These are phyloP conservation scores for Drosophila sechellia DNA, from an alignment of 1,140 invertebrate genomes.

Conservation along the genomic window DNA sequence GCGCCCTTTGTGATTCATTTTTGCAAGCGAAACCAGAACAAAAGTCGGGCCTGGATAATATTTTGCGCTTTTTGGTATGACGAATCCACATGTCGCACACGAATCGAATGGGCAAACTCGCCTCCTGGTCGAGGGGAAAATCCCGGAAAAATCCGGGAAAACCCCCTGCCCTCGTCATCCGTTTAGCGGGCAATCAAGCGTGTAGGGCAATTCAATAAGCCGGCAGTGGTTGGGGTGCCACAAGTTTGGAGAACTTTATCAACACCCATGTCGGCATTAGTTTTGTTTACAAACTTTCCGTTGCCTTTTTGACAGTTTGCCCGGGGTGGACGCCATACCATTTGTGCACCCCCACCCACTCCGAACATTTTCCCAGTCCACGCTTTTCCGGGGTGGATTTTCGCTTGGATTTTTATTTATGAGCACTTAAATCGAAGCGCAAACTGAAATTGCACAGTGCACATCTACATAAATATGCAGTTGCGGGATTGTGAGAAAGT, in stretches of 20 bases:
- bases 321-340: slow-evolving; percentile 8
- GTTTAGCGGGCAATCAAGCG: slow-evolving; percentile 84
- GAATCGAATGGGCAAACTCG: slow-evolving; percentile 31
- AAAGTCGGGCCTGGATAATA: slow-evolving; percentile 75
- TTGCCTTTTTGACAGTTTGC: slow-evolving; percentile 79
- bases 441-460: slow-evolving; percentile 70
- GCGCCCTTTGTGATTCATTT: slow-evolving; percentile 60
- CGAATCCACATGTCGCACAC: slow-evolving; percentile 77
- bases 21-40: slow-evolving; percentile 78
- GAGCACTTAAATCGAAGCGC: slow-evolving; percentile 83
- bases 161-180: slow-evolving; percentile 47
- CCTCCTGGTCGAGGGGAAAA: neutral
- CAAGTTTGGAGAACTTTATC: slow-evolving; percentile 79
- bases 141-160: neutral
- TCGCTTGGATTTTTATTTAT: slow-evolving; percentile 78
- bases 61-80: slow-evolving; percentile 82
- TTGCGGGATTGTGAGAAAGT: slow-evolving; percentile 75
- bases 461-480: slow-evolving; percentile 82
- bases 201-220: slow-evolving; percentile 83
- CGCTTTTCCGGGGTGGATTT: slow-evolving; percentile 13
- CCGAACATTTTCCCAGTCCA: neutral
- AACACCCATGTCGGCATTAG: slow-evolving; percentile 84
- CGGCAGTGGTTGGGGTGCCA: slow-evolving; percentile 24
- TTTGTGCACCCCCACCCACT: neutral
- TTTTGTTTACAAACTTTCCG: slow-evolving; percentile 84